Base-by-base conservation (phyloP, 2,797 vertebrate genomes). In the Lagorchestes hirsutus region DNA sequence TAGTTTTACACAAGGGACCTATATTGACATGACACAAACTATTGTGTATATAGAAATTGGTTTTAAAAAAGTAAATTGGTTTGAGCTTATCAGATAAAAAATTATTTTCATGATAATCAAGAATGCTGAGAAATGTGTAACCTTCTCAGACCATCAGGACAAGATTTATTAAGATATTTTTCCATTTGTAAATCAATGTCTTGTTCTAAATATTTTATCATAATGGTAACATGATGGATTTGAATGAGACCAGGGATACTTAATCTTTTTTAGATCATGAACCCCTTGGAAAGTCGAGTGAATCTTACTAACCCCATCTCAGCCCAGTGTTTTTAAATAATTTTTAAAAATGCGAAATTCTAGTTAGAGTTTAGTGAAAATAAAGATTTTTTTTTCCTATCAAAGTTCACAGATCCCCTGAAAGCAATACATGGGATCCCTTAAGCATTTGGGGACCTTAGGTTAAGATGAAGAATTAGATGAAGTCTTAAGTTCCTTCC, bases 11-110 rank as follows among this genome's bases (percentile, higher is more conserved):
- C n/a, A 46, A 82, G 40, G 74, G 22, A 46, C 22, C 40, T 82
- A 11, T 82, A 46, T 82, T 24, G 46, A 46, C 22, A 82, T 10
- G 74, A 82, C 27, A 27, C 40, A 46, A 82, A 46, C 55, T 40
- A 8, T 91, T 96, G 87, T 59, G 58, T 11, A 92, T 93, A 90
- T 67, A 93, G 55, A 93, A 91, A 95, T 95, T 90, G 82, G 95
- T 54, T 34, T 59, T 6, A 52, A 52, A 52, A 52, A 52, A 52
- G 52, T 6, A 93, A 91, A 95, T 95, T 90, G 82, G 94, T 56
- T 34, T 59, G 9, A 56, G 46, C 2, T 4, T 46, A 40, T 4
- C 93, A 95, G 93, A 91, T 10, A 11, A 95, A 28, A 82, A 6
- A 13, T 1, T 4, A 13, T 34, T 92, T 95, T 95, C 91, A 31